Evolutionary conservation across 23 tunicate genomes (phyloP), one percentile per base, ranked within the genome.

Genomic region (Trididemnum nubilum): DNA sequence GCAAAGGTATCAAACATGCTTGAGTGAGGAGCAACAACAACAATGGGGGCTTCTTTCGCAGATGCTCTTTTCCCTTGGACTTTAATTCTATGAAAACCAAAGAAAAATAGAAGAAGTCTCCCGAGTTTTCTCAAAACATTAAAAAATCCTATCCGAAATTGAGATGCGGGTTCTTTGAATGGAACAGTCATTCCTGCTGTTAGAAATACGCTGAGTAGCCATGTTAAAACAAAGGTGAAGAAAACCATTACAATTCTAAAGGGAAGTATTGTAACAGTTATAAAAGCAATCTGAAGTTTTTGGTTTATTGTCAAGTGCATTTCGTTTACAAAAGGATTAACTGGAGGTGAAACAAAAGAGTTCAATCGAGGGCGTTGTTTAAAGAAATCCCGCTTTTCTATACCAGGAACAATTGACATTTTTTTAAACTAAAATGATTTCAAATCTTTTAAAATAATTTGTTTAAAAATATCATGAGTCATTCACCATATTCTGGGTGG

Each of bases 21-120:
- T 25, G 96, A 72, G 65, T 90, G 96, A 7, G 96, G 96, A 65
- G 85, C 96, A 60, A 63, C 81, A 12, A 80, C 86, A 4, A 90
- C 0, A 4, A 90, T 34, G 35, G 76, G 90, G 2, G 96, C 90
- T 33, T 90, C 90, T 3, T 60, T 30, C 1, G 0, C 0, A 12
- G 38, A 24, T 33, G 77, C 89, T 30, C 87, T 71, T 44, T 85
- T 76, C n/a, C 96, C 96, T 64, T 35, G 65, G 19, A 90, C 82
- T 50, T 85, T 32, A 26, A 89, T 77, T 23, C 35, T 31, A 29
- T 85, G 79, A 60, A 90, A 85, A 19, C 96, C 96, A 32, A 82
- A 23, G 40, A 72, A 54, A 35, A 85, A 72, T 26, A 90, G 50
- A 19, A 33, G 12, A 18, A 85, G 23, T 12, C 91, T 73, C 22